Base-by-base conservation (phyloP, 1,140 invertebrate species). In the Zaprionus ornatus region DNA sequence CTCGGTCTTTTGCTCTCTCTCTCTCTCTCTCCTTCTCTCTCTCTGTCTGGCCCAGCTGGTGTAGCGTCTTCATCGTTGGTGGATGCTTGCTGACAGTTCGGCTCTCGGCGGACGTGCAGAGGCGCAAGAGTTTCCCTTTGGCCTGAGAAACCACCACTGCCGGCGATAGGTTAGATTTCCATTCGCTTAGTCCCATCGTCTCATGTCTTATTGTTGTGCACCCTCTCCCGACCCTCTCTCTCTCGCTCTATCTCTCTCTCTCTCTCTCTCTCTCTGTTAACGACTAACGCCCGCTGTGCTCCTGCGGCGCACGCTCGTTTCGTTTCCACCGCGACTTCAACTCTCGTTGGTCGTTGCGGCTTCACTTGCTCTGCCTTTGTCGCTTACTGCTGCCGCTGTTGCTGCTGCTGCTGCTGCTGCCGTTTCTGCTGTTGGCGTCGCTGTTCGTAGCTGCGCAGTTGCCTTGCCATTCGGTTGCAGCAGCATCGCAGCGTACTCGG, bases 21-120 rank as follows among this genome's bases (percentile, higher is more conserved):
- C 70, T 37, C 42, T 21, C 52, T 67, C 40, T 48, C 62, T 52
- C 37, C 25, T 21, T 21, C 52, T 62, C 40, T 19, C 32, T 25
- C 52, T 57, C 52, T 72, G 61, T 72, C 54, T 72, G 32, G 60
- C 57, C 25, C 54, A 57, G 13, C 35, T 37, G 12, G 23, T 27
- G 37, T 62, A 65, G 23, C 65, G 17, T 65, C 48, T 32, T 76
- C 62, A 60, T 54, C 45, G 63, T 40, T 63, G 84, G 84, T 88
- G 85, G 85, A 79, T 84, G 85, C 68, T 90, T 74, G 85, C 80
- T 90, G 84, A 88, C 84, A 88, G 84, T 79, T 85, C 80, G 80
- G 74, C 75, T 88, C 85, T 88, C 84, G 70, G 56, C 69, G 84
- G 80, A 67, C 67, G 52, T n/a, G 19, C 69, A 66, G 35, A 68